Evolutionary conservation across 2,113 vertebrate genomes (phyloP).

Genomic region (Tympanuchus pallidicinctus): DNA sequence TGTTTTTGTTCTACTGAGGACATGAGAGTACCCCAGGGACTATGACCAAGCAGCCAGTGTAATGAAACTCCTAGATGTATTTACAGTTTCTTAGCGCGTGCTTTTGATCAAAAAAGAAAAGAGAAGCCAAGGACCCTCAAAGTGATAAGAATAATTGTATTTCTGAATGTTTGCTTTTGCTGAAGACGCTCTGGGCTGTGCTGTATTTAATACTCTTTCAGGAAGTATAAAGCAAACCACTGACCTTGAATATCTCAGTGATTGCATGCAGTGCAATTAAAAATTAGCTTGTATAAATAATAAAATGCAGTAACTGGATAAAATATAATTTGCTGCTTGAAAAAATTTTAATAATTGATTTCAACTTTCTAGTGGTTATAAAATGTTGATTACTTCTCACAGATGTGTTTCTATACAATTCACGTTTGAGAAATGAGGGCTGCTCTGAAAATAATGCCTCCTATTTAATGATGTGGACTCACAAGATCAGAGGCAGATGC

Average conservation of each 20-base stretch:
- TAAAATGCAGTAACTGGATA: conserved; percentile 41
- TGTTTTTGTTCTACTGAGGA: background rate
- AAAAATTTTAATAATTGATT: conserved; percentile 58
- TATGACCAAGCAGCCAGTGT: background rate
- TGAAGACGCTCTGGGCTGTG: conserved; percentile 24
- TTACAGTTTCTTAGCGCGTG: background rate
- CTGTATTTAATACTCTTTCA: conserved; percentile 14
- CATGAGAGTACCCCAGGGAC: background rate
- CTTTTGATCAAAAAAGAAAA: conserved; percentile 15
- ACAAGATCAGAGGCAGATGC: too few relatives aligned
- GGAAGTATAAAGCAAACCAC: background rate
- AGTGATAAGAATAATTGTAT: conserved; percentile 5
- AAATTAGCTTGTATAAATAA: conserved; percentile 47
- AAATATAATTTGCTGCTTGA: conserved; percentile 35
- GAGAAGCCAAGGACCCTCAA: background rate
- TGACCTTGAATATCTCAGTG: conserved; percentile 37
- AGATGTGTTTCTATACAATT: background rate
- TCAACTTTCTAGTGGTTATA: conserved; percentile 6
- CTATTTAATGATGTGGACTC: too few relatives aligned
- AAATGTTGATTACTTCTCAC: conserved; percentile 40
- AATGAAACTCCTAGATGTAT: conserved; percentile 13
- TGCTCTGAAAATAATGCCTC: background rate
- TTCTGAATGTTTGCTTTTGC: conserved; percentile 25
- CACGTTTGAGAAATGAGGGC: background rate
- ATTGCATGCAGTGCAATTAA: conserved; percentile 53